Evolutionary conservation across 2,888 invertebrate genomes (phyloP), one percentile per base, ranked within the genome.

Genomic region (Allygus modestus): DNA sequence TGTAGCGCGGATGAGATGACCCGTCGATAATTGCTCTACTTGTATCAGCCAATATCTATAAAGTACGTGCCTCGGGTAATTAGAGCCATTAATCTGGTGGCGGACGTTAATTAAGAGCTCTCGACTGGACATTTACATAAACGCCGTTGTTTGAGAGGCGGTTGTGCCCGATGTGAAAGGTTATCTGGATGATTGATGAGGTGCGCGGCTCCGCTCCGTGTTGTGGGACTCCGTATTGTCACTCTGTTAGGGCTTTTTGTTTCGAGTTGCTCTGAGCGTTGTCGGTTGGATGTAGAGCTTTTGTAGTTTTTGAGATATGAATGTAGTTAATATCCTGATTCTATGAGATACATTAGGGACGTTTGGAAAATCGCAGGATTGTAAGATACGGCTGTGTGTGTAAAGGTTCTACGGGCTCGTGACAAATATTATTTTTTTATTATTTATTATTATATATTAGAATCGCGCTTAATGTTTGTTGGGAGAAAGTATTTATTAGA

Each of bases 41-140:
- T 71, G 77, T 77, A 77, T 26, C 77, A 15, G 77, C 77, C 77
- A 77, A 77, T 77, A 77, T 46, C 71, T 71, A 71, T 71, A 71
- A 71, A 71, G 71, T 71, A 71, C 71, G 71, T 71, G 71, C 71
- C 71, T 7, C 37, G 41, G 23, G 51, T 77, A 77, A 77, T 77
- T 23, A 77, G 43, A 51, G 77, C 15, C 77, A 51, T 77, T 77
- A 46, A 51, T 77, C 43, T 41, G 41, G 41, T 41, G n/a, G n/a
- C 17, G 20, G 77, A 26, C 77, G 51, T 51, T 77, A 77, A 77
- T 77, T 77, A 77, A 77, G 77, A 77, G 20, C 17, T 77, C 46
- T 26, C 31, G 26, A 17, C 28, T n/a, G 71, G 51, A 77, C 77
- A 77, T 77, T 77, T 77, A 77, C 77, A 77, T 77, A 51, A 77